Evolutionary conservation across 2,888 invertebrate genomes (phyloP).

Genomic region (Chloroclystis v-ata): DNA sequence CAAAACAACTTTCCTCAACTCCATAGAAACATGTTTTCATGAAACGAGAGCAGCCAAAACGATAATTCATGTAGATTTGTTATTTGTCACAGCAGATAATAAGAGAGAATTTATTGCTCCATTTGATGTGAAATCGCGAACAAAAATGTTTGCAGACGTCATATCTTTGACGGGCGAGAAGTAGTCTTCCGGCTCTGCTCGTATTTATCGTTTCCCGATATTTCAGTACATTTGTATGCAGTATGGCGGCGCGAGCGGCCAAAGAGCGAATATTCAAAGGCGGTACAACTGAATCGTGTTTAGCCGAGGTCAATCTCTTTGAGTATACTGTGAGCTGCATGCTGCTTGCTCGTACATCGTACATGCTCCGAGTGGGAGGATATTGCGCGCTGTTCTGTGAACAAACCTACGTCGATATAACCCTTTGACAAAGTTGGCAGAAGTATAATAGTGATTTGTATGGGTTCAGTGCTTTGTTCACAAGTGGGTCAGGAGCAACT

Average conservation of each 20-base stretch:
- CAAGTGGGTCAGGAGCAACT: conserved; percentile 4
- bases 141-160: conserved; percentile 1
- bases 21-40: background rate
- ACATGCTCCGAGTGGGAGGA: too few species aligned
- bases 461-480: background rate
- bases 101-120: background rate
- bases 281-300: background rate
- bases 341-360: too few species aligned
- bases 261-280: background rate
- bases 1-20: background rate
- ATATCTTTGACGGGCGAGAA: background rate
- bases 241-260: background rate
- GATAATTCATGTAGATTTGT: conserved; percentile 9
- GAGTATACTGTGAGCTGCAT: too few species aligned
- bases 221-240: background rate
- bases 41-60: conserved; percentile 2
- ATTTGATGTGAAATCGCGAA: conserved; percentile 5
- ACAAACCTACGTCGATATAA: too few species aligned
- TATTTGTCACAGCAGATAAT: conserved; percentile 1
- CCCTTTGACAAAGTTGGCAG: conserved; percentile 6
- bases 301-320: too few species aligned
- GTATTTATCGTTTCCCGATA: conserved; percentile 1
- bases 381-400: too few species aligned
- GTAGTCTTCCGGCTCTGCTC: background rate
- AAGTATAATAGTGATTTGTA: conserved; percentile 3